Conservation (phyloP, 2,888 invertebrate genomes). For the Cremastobaeus sp. region DNA sequence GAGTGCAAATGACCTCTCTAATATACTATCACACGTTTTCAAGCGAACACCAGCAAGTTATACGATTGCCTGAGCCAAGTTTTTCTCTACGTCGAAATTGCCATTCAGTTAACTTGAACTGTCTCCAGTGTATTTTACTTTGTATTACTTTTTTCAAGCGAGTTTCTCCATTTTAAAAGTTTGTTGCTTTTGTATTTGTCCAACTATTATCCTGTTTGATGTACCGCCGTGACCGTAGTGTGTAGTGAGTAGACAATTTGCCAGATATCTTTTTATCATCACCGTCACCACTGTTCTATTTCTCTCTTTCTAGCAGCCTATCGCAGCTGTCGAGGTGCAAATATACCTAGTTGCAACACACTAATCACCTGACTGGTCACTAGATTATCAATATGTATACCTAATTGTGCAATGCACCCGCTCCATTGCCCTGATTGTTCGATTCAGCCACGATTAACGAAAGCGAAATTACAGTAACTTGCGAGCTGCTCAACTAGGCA, state of each 20-base stretch:
- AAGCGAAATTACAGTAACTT: conserved; percentile 21
- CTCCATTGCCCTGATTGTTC: conserved; percentile 29
- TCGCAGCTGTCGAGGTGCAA: conserved; percentile 79
- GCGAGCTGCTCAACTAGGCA: too few species aligned
- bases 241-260: conserved; percentile 77
- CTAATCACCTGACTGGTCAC: conserved; percentile 75
- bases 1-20: conserved; percentile 13
- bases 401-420: conserved; percentile 53
- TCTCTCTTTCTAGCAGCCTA: conserved; percentile 79
- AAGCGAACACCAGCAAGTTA: conserved; percentile 30
- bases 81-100: conserved; percentile 54
- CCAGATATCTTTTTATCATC: conserved; percentile 76
- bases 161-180: conserved; percentile 64
- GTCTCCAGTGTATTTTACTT: conserved; percentile 48
- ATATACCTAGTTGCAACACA: conserved; percentile 75
- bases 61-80: conserved; percentile 57
- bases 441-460: conserved; percentile 5
- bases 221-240: conserved; percentile 75
- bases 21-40: neutral
- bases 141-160: conserved; percentile 52
- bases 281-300: conserved; percentile 78
- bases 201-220: conserved; percentile 70
- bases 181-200: conserved; percentile 77
- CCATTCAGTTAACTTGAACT: conserved; percentile 47
- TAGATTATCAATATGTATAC: conserved; percentile 67